Conservation (phyloP, 2,797 vertebrate species). For the Helarctos malayanus region DNA sequence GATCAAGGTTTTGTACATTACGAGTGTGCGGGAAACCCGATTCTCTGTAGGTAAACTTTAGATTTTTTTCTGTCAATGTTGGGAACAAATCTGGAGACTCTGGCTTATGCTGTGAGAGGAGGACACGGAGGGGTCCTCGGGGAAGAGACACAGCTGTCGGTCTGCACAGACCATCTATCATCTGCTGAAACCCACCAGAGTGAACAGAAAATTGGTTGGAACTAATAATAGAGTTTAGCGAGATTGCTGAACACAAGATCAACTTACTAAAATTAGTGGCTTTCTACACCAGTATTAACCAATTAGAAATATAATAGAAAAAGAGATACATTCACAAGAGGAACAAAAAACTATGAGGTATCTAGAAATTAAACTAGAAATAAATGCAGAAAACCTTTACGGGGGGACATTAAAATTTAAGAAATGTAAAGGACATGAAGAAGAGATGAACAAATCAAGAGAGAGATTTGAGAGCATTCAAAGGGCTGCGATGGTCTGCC, state of each 20-base stretch:
- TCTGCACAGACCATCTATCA: background rate
- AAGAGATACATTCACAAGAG: background rate
- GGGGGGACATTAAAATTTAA: background rate
- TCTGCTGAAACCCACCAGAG: conserved; percentile 49
- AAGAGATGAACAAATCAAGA: background rate
- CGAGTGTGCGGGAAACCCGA: background rate
- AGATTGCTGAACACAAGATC: conserved; percentile 52
- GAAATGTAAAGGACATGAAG: conserved; percentile 1
- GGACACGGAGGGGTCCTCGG: background rate
- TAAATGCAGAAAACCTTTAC: conserved; percentile 5
- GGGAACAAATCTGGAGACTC: background rate
- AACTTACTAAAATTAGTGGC: conserved; percentile 62
- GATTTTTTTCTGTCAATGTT: background rate
- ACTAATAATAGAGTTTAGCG: conserved; percentile 61
- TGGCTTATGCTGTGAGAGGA: background rate
- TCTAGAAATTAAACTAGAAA: conserved; percentile 62
- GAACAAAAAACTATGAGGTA: background rate
- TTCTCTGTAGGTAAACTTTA: background rate
- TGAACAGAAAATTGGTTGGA: conserved; percentile 46
- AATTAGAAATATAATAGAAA: conserved; percentile 65
- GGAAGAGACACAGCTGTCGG: background rate
- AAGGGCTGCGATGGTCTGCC: background rate
- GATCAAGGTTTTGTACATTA: background rate
- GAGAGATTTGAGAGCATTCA: background rate
- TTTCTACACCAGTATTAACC: conserved; percentile 59